Evolutionary conservation across 1,140 invertebrate species (phyloP), one percentile per base, ranked within the genome.

Genomic region (Tetranychus cinnabarinus): DNA sequence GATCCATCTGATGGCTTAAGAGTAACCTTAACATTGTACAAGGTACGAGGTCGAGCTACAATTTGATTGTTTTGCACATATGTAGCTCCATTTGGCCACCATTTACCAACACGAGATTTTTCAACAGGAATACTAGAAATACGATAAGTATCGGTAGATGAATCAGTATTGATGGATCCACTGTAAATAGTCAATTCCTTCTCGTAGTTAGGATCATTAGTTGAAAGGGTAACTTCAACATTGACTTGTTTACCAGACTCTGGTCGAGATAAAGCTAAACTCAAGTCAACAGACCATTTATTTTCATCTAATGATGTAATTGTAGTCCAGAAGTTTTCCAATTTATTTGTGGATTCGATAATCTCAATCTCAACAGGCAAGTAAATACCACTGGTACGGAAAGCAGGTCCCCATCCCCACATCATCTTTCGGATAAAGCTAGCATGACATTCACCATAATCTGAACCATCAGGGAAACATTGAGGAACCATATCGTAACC

Each of bases 351-450:
- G 23, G 70, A 59, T 62, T 78, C 71, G 37, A 72, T 73, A 12
- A 72, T 68, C 68, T 79, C 68, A 15, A 81, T 60, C 63, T 76
- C 73, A n/a, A 81, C 74, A 47, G 73, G 65, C 68, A 78, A 78
- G 78, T 89, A 96, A 57, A 97, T 82, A 64, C 91, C 92, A 64
- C 86, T 77, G 2, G 88, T 90, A 0, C 91, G 89, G 65, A 93
- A 89, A 0, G 90, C 85, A 13, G 90, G 88, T 34, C 92, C 93
- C 95, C 93, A 98, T 74, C 98, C 95, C 95, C 95, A 98, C 75
- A 97, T 93, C 82, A 91, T 91, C 76, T 97, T 98, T 60, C 91
- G 78, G 58, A 98, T 80, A 71, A 90, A 85, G 72, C 98, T 96
- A 4, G 82, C 82, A 68, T 97, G 87, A 69, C 91, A 96, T 72